Base-by-base conservation (phyloP, 2,888 invertebrate genomes). In the Epirrhoe tristata region DNA sequence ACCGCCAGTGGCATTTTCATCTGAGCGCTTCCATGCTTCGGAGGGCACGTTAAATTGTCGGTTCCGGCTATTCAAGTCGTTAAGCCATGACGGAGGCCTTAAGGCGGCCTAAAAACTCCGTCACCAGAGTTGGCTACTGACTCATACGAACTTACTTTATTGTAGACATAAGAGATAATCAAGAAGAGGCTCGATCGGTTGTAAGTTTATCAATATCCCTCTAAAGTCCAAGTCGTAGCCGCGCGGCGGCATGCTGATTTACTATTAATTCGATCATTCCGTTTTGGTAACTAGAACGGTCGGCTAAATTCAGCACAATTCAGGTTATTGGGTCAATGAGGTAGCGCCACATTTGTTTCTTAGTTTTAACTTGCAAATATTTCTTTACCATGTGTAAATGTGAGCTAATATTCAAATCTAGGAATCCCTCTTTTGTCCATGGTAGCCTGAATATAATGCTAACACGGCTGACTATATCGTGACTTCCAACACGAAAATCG, bases 321-420 rank as follows among this genome's bases (percentile, higher is more conserved):
- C 77, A 73, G 86, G 86, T 80, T 70, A 87, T 73, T 72, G 66
- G 85, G 85, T 80, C 84, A 81, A 71, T 75, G 75, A 67, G 68
- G 65, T 58, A 50, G 54, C 39, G 14, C 56, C 57, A 58, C 63
- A 57, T 17, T 12, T 12, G 46, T 48, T 53, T 53, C 31, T 16
- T 51, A 58, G 58, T 58, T 34, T 7, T 1, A n/a, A 31, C 24
- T n/a, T 6, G 5, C 39, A 51, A 51, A 54, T 62, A n/a, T 58
- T 58, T 66, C 58, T 57, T 54, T 50, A n/a, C 17, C 5, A 14
- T 55, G 32, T 24, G 10, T 43, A 48, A 5, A 48, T 6, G 7
- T 14, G 48, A 16, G 39, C 24, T 24, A 24, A 24, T 24, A 24
- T 24, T 24, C 24, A 24, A 24, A 24, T 24, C 24, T 24, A 24